Evolutionary conservation across 2,888 invertebrate species (phyloP).

Genomic region (Pristionchus fissidentatus): DNA sequence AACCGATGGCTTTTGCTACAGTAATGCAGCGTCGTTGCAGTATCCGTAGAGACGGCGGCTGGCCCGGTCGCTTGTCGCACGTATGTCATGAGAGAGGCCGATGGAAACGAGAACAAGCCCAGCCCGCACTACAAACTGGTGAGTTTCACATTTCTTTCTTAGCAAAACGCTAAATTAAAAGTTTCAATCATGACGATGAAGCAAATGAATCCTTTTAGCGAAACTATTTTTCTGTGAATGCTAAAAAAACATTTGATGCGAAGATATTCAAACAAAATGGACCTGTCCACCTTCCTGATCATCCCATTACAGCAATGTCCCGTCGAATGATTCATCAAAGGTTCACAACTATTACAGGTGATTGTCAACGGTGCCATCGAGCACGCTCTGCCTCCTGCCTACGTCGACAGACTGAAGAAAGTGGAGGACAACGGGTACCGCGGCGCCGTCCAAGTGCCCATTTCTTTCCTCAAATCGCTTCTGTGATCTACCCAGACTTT

Average conservation of each 20-base stretch:
- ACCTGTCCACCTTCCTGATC: too few species aligned
- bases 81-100: conserved; percentile 28
- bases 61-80: conserved; percentile 15
- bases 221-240: too few species aligned
- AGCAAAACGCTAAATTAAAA: neutral
- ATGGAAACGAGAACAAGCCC: conserved; percentile 26
- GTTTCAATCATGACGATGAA: too few species aligned
- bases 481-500: neutral
- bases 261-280: too few species aligned
- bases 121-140: conserved; percentile 46
- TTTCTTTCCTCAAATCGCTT: conserved; percentile 33
- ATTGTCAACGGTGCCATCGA: conserved; percentile 42
- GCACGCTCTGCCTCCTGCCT: conserved; percentile 20
- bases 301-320: too few species aligned
- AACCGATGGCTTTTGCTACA: neutral
- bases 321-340: neutral
- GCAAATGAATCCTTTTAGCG: too few species aligned
- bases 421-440: conserved; percentile 29
- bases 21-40: neutral
- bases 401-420: conserved; percentile 27
- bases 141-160: neutral
- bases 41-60: conserved; percentile 16
- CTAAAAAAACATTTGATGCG: too few species aligned
- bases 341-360: too few species aligned
- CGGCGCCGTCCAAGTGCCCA: conserved; percentile 16